phyloP scores from a whole-genome alignment of 2,888 invertebrate genomes.

The Melipona beecheii region DNA sequence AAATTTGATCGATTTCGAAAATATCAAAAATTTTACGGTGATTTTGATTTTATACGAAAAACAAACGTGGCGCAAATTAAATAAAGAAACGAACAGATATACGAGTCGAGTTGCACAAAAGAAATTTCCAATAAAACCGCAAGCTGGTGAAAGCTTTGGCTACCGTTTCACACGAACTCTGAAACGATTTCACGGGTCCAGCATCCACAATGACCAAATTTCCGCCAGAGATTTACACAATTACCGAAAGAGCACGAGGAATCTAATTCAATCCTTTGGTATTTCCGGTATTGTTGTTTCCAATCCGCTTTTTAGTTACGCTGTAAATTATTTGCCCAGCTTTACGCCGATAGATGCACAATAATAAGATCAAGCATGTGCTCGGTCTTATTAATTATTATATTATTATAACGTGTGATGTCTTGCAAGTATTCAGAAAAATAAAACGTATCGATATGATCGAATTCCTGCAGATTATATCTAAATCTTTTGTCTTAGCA shows the following conservation, averaged over 20 bases:
- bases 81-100: not conserved
- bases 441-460: not conserved
- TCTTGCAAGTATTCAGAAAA: too few species aligned
- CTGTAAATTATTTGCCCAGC: not conserved
- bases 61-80: not conserved
- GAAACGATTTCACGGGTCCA: not conserved
- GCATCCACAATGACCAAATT: not conserved
- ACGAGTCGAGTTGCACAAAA: not conserved
- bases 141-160: not conserved
- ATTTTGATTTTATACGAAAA: not conserved
- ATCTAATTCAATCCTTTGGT: slow-evolving; percentile 3
- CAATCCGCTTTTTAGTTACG: not conserved
- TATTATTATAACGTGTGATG: too few species aligned
- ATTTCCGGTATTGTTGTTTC: not conserved
- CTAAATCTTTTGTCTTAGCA: too few species aligned
- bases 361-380: too few species aligned
- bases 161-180: not conserved
- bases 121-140: not conserved
- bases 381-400: too few species aligned
- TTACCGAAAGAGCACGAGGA: not conserved
- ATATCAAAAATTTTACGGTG: not conserved
- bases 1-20: not conserved
- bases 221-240: slow-evolving; percentile 2
- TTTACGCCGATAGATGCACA: too few species aligned
- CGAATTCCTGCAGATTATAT: too few species aligned